phyloP scores from a whole-genome alignment of 2,797 vertebrate species.

The Ctenosaura bakeri region DNA sequence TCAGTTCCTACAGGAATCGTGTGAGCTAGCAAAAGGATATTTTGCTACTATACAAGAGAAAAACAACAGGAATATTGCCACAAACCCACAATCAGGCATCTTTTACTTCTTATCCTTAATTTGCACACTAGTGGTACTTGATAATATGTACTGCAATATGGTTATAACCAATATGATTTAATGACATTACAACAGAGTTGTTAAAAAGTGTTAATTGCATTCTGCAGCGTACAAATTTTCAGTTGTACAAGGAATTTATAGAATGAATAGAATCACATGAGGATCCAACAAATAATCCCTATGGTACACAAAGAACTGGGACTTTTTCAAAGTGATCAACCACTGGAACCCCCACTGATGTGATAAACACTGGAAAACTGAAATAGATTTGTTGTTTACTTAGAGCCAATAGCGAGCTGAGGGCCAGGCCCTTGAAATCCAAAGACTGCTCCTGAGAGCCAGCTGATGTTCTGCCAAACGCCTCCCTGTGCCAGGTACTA shows the following conservation, averaged over 20 bases:
- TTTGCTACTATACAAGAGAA: background rate
- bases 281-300: background rate
- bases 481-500: conserved; percentile 40
- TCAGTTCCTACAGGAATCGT: background rate
- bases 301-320: conserved; percentile 15
- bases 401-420: conserved; percentile 19
- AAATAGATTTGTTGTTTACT: conserved; percentile 41
- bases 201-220: conserved; percentile 31
- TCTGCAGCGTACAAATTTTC: background rate
- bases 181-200: conserved; percentile 10
- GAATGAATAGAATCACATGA: conserved; percentile 45
- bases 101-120: background rate
- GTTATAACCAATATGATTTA: background rate
- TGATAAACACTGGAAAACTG: conserved; percentile 34
- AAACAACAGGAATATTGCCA: background rate
- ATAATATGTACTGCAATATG: background rate
- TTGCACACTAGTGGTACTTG: background rate
- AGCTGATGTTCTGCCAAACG: conserved; percentile 55
- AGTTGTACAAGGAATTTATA: conserved; percentile 16
- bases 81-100: background rate
- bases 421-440: conserved; percentile 34
- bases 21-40: background rate
- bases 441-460: conserved; percentile 43
- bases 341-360: conserved; percentile 34
- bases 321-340: conserved; percentile 43